Evolutionary conservation across 1,140 invertebrate species (phyloP).

Genomic region (Calliphora vicina): DNA sequence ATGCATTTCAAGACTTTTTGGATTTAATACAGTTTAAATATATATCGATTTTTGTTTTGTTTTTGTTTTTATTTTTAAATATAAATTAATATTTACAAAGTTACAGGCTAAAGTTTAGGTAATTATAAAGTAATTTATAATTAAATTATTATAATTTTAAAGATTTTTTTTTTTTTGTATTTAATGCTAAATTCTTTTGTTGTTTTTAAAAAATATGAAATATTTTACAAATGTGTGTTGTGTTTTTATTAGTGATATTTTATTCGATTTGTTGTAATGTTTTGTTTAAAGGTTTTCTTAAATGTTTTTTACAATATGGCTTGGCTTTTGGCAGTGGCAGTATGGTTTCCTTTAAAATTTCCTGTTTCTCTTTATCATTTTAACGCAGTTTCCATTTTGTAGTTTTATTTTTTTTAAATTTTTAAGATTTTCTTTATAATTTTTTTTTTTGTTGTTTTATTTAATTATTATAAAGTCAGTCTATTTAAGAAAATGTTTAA

Average conservation of each 20-base stretch:
- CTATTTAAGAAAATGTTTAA: conserved; percentile 20
- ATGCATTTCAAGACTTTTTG: conserved; percentile 57
- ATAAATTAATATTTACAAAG: conserved; percentile 27
- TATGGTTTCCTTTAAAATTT: conserved; percentile 5
- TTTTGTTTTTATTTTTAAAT: not conserved
- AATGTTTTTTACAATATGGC: conserved; percentile 37
- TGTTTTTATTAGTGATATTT: conserved; percentile 23
- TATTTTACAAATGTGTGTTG: conserved; percentile 20
- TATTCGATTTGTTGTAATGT: conserved; percentile 41
- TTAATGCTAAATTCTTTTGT: not conserved
- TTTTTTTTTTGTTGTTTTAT: conserved; percentile 16
- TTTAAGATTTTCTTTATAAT: conserved; percentile 17
- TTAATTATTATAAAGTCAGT: conserved; percentile 30
- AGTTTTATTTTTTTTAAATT: not conserved
- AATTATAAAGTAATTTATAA: not conserved
- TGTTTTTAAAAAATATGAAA: conserved; percentile 37
- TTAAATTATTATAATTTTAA: conserved; percentile 1
- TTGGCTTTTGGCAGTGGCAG: conserved; percentile 41
- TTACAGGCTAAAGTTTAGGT: not conserved
- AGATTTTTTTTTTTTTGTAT: not conserved
- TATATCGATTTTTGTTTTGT: not conserved
- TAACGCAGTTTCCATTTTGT: conserved; percentile 5
- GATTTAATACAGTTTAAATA: conserved; percentile 53
- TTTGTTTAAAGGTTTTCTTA: conserved; percentile 36
- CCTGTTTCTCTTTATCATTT: not conserved